Evolutionary conservation across 2,888 invertebrate species (phyloP), one percentile per base, ranked within the genome.

Genomic region (Bhutanitis thaidina): DNA sequence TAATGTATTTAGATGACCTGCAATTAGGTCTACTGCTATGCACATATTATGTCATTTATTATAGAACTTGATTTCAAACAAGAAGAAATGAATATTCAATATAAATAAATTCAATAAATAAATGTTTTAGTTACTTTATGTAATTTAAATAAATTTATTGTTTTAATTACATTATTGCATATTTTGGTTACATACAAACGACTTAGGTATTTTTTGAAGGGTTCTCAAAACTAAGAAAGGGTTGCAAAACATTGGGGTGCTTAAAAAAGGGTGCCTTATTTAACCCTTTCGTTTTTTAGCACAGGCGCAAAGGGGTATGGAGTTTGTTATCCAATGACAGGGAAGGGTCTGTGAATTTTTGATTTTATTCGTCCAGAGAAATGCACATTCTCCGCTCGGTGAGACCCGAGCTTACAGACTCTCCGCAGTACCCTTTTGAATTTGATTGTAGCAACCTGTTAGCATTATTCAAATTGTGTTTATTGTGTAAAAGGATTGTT

Each of bases 201-300:
- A 7, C 1, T 4, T 27, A 27, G 1, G 10, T 10, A 27, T 7
- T 15, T 3, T n/a, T 43, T 41, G 9, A 4, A 34, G 43, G 20
- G 43, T 43, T 14, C 43, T 12, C 7, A 43, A 32, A 16, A 20
- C 14, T 38, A 29, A 55, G 59, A 70, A 67, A 76, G 74, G 66
- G 73, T 70, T 72, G 67, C 59, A 74, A 63, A 69, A 68, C 61
- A 67, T 65, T 32, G 67, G 81, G 78, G 71, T 75, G 71, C 57
- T 57, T 67, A 77, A 77, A 77, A 83, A 85, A 80, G 77, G 86
- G 83, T 81, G 64, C 67, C 64, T 69, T 75, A 71, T 79, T 78
- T 78, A 85, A 86, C 87, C 90, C 88, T 86, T 87, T 77, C 64
- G 49, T 79, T 83, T 83, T 86, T 88, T 87, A 82, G 86, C 87